Conservation (phyloP, 2,113 vertebrate genomes). For the Eolophus roseicapilla region DNA sequence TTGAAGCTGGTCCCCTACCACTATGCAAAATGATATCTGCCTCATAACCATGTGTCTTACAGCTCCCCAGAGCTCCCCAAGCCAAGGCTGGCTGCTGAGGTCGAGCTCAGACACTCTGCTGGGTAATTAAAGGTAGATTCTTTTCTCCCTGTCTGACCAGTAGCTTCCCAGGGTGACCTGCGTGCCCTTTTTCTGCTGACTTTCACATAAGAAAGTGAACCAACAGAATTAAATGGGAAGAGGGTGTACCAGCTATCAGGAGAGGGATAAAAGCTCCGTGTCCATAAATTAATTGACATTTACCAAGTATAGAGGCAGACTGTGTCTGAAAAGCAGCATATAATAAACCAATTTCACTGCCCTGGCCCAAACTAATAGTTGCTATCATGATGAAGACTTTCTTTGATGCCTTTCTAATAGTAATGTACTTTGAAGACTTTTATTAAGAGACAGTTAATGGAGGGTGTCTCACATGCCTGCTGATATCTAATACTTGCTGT, state of each 20-base stretch:
- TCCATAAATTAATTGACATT: constrained; percentile 43
- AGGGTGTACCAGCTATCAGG: neutral
- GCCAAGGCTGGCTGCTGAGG: neutral
- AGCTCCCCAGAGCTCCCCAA: neutral
- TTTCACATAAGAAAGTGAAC: constrained; percentile 6
- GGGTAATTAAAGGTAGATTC: neutral
- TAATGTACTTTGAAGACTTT: neutral
- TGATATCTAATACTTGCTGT: neutral
- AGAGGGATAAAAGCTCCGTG: constrained; percentile 25
- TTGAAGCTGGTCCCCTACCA: neutral
- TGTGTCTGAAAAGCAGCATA: neutral
- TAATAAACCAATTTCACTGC: constrained; percentile 36
- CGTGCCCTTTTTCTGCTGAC: neutral
- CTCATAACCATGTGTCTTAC: neutral
- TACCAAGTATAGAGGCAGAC: constrained; percentile 16
- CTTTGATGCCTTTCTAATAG: constrained; percentile 20
- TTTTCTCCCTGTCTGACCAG: neutral
- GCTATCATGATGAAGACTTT: neutral
- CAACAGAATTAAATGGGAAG: neutral
- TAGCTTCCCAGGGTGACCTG: neutral
- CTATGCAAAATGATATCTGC: neutral
- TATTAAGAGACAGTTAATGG: neutral
- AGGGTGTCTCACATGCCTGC: neutral
- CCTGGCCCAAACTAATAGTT: constrained; percentile 11
- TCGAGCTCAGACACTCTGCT: neutral